These are phyloP conservation scores for Sitta europaea DNA, from an alignment of 2,113 vertebrate genomes.

Conservation along the genomic window DNA sequence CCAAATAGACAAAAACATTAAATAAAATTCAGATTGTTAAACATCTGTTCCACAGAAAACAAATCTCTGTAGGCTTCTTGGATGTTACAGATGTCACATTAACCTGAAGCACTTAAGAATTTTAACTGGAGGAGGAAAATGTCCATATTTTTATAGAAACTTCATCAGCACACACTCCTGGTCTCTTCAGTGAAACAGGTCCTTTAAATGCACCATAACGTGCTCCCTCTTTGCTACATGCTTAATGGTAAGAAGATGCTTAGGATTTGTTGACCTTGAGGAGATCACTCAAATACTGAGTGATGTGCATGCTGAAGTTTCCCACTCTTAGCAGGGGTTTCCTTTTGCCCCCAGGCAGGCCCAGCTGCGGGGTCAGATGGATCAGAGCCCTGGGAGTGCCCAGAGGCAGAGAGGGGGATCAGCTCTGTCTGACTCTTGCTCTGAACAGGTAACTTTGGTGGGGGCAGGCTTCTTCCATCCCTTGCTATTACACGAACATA, in stretches of 20 bases:
- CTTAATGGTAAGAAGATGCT: not conserved
- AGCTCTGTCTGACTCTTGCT: not conserved
- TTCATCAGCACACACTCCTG: not conserved
- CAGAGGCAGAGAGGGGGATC: not conserved
- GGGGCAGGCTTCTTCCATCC: not conserved
- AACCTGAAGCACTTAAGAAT: not conserved
- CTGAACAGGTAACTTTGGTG: not conserved
- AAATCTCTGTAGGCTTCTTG: not conserved
- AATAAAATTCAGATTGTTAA: not conserved
- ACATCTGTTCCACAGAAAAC: constrained; percentile 4
- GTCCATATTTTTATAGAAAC: not conserved
- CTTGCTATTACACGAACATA: not conserved
- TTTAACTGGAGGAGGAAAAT: not conserved
- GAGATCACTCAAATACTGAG: not conserved
- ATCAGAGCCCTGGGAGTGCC: not conserved
- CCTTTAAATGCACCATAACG: not conserved
- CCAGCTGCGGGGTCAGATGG: not conserved
- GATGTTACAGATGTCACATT: not conserved
- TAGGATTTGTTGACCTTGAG: not conserved
- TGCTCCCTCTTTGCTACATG: not conserved
- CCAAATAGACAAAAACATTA: not conserved
- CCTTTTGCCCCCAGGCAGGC: not conserved
- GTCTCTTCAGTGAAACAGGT: not conserved
- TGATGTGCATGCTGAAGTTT: not conserved
- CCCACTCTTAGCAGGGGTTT: not conserved